Conservation (phyloP, 2,888 invertebrate species). For the Oscheius sp. region DNA sequence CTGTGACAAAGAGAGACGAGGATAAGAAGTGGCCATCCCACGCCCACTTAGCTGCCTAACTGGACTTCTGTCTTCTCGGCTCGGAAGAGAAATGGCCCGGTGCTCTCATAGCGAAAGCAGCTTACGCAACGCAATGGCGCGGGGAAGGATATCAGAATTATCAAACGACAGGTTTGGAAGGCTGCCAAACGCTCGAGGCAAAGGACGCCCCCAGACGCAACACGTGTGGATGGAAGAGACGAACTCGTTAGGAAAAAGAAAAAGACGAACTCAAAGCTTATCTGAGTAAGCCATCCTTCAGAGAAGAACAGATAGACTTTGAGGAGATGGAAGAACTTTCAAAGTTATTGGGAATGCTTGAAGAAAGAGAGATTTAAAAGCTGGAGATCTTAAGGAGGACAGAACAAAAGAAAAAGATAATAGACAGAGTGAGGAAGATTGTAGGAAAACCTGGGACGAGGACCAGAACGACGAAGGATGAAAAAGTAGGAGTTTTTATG, state of each 20-base stretch:
- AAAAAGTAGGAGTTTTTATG: neutral
- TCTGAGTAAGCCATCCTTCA: too few species aligned
- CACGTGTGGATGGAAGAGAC: neutral
- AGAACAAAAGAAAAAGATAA: neutral
- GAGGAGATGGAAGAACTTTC: neutral
- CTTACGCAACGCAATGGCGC: constrained; percentile 25
- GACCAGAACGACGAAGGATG: neutral
- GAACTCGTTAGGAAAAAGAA: neutral
- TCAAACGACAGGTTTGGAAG: constrained; percentile 25
- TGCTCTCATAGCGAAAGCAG: constrained; percentile 10
- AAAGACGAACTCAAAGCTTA: neutral
- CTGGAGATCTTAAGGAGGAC: neutral
- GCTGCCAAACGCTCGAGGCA: constrained; percentile 6
- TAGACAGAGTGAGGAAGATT: neutral
- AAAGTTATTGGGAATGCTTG: neutral
- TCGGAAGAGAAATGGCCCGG: constrained; percentile 21
- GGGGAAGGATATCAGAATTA: constrained; percentile 27
- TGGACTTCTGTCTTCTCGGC: neutral
- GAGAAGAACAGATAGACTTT: neutral
- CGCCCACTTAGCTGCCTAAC: neutral
- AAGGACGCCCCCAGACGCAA: neutral
- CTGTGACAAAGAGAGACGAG: neutral
- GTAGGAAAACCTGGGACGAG: neutral
- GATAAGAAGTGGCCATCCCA: neutral
- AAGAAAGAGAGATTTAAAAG: neutral